Evolutionary conservation across 2,113 vertebrate species (phyloP), one percentile per base, ranked within the genome.

Genomic region (Rhinoderma darwinii): DNA sequence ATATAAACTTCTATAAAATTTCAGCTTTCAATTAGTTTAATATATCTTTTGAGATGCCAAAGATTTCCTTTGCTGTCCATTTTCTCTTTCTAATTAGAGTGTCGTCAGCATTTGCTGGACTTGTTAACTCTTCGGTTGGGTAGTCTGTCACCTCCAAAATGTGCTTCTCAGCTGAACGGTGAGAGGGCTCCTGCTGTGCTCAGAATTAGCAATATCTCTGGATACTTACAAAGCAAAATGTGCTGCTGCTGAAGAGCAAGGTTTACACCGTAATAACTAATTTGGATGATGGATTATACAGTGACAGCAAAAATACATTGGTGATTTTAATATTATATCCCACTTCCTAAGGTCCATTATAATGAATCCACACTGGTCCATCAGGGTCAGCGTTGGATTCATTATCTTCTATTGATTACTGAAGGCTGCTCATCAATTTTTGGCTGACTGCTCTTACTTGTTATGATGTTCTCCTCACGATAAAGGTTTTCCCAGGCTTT

Each of bases 61-160:
- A 61, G 56, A 81, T 73, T 82, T 50, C 85, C 77, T 82, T 56
- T 39, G 50, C 75, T 86, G 44, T 79, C 77, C 50, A 30, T 41
- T 72, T 54, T 74, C 77, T 25, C 68, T 11, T 72, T 81, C 79
- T 82, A 72, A 82, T 87, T 87, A 87, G 72, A 77, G 51, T 74
- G 51, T 50, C 77, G 79, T 81, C 50, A 82, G 78, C 78, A 87
- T 74, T 87, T 87, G 27, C 68, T 75, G 78, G 68, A 72, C 68
- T 72, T 70, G 44, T 70, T 72, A 70, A 50, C 85, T 61, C n/a
- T 73, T 80, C 37, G n/a, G 74, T 75, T 75, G 78, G 86, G 50
- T 47, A 82, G 84, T 86, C 85, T 59, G 66, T 86, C 85, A 86
- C 66, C 77, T 74, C 85, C 50, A 74, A 86, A 86, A 86, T 32